Conservation (phyloP, 2,797 vertebrate genomes). For the Siniperca scherzeri region DNA sequence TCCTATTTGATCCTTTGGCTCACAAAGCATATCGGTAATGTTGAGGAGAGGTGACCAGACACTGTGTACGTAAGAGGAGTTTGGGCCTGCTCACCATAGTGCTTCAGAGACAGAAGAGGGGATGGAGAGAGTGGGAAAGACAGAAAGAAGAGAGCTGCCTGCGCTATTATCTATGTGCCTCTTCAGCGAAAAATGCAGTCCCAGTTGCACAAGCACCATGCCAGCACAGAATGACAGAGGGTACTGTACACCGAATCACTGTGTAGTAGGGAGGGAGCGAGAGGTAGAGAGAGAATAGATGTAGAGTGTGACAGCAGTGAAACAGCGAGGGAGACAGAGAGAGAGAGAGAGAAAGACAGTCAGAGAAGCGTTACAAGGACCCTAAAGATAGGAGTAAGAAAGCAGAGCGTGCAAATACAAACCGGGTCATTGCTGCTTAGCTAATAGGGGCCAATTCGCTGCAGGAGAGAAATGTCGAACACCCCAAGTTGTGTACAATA, state of each 20-base stretch:
- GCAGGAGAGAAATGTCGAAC: slow-evolving; percentile 99
- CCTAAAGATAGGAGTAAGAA: slow-evolving; percentile 92
- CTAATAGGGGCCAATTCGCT: slow-evolving; percentile 99
- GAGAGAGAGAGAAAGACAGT: slow-evolving; percentile 73
- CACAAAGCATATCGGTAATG: slow-evolving; percentile 16
- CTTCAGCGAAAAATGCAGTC: slow-evolving; percentile 96
- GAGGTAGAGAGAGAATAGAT: slow-evolving; percentile 86
- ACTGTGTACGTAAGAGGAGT: slow-evolving; percentile 60
- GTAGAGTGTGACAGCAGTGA: slow-evolving; percentile 78
- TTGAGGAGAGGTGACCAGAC: slow-evolving; percentile 37
- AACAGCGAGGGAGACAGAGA: slow-evolving; percentile 69
- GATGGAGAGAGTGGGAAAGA: slow-evolving; percentile 67
- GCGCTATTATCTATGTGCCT: slow-evolving; percentile 99
- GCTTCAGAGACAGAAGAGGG: slow-evolving; percentile 73
- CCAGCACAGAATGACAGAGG: slow-evolving; percentile 99
- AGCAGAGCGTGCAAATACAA: slow-evolving; percentile 99
- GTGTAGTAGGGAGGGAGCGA: slow-evolving; percentile 96
- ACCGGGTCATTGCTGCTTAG: slow-evolving; percentile 99
- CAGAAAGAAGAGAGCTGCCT: slow-evolving; percentile 87
- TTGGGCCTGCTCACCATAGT: slow-evolving; percentile 78
- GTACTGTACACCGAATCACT: slow-evolving; percentile 99
- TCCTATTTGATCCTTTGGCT: slow-evolving; percentile 23
- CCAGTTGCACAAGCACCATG: slow-evolving; percentile 99
- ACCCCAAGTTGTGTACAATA: slow-evolving; percentile 99
- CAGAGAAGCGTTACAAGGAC: slow-evolving; percentile 89